These are phyloP conservation scores for Gonocerus acuteangulatus DNA, from an alignment of 2,888 invertebrate species.

Conservation along the genomic window DNA sequence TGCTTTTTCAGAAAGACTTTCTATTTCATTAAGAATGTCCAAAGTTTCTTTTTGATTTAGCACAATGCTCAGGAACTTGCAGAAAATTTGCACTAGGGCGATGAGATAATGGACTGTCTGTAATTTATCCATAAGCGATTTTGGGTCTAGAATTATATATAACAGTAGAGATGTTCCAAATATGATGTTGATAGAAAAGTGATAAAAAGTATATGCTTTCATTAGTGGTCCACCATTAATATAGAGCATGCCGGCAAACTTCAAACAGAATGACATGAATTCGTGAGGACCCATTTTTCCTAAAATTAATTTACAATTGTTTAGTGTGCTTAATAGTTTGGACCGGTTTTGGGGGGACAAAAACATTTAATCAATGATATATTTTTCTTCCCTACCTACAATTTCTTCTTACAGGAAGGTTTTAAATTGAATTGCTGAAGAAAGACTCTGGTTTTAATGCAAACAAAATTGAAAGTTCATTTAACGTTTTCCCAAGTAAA, in stretches of 20 bases:
- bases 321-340: too few species aligned
- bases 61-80: slow-evolving; percentile 8
- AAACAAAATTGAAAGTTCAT: too few species aligned
- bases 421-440: too few species aligned
- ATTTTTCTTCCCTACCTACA: too few species aligned
- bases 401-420: too few species aligned
- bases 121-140: slow-evolving; percentile 3
- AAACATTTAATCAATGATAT: too few species aligned
- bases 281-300: background rate
- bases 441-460: too few species aligned
- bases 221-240: background rate
- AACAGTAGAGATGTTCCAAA: slow-evolving; percentile 6
- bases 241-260: slow-evolving; percentile 9
- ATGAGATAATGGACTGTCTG: slow-evolving; percentile 12
- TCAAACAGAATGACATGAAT: slow-evolving; percentile 6
- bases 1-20: slow-evolving; percentile 5
- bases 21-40: background rate
- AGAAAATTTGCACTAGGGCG: slow-evolving; percentile 11
- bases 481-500: too few species aligned
- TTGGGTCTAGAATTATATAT: background rate
- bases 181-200: background rate
- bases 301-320: too few species aligned
- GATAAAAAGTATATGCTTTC: slow-evolving; percentile 3
- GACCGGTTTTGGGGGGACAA: too few species aligned
- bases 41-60: slow-evolving; percentile 6